phyloP scores from a whole-genome alignment of 2,113 vertebrate genomes.

The Cinclus cinclus region DNA sequence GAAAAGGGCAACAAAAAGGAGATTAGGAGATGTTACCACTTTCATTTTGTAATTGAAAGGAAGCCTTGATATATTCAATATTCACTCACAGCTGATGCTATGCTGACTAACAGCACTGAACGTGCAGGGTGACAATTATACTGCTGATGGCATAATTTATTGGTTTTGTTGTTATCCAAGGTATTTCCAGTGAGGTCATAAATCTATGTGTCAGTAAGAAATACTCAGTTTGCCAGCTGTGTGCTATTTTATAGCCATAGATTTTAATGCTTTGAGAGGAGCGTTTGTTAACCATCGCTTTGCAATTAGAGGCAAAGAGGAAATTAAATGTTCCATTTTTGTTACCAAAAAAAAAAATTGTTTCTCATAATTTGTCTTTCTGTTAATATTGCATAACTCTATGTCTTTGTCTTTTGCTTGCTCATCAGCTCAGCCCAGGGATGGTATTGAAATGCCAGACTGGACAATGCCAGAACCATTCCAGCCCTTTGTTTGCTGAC shows the following conservation, averaged over 20 bases:
- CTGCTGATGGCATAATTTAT: conserved; percentile 2
- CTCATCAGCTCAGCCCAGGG: neutral
- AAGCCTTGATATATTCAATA: neutral
- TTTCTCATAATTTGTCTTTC: neutral
- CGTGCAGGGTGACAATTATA: conserved; percentile 10
- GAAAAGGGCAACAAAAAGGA: neutral
- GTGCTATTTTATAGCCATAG: conserved; percentile 16
- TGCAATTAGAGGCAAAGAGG: neutral
- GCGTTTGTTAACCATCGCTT: neutral
- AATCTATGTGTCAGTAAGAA: conserved; percentile 35
- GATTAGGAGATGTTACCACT: neutral
- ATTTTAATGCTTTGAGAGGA: conserved; percentile 22
- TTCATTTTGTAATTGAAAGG: neutral
- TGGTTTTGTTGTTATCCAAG: neutral
- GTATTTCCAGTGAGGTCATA: conserved; percentile 48
- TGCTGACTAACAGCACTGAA: neutral
- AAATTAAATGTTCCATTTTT: conserved; percentile 5
- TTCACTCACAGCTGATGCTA: neutral
- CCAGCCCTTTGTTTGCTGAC: conserved; percentile 32
- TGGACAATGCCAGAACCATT: conserved; percentile 19
- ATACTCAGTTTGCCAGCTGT: conserved; percentile 43
- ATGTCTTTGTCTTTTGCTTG: neutral
- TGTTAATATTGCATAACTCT: neutral
- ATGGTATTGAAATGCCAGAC: neutral
- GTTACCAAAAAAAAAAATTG: neutral